phyloP scores from a whole-genome alignment of 2,888 invertebrate species.

The Drosophila diplacantha region DNA sequence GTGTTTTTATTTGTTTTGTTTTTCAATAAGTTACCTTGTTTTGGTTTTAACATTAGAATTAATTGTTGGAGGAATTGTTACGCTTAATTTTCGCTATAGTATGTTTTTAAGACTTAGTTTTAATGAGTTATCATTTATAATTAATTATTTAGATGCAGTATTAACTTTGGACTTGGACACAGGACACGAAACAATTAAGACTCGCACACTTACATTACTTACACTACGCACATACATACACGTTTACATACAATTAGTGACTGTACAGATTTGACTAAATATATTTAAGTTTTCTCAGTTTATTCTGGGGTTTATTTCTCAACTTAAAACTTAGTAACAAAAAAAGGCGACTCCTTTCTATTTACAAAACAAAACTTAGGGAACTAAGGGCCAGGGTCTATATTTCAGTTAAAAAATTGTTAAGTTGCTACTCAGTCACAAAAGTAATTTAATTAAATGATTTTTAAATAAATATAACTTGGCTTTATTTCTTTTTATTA shows the following conservation, averaged over 20 bases:
- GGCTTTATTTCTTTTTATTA: not conserved
- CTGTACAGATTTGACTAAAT: slow-evolving; percentile 54
- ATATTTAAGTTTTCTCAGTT: slow-evolving; percentile 35
- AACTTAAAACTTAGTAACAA: slow-evolving; percentile 42
- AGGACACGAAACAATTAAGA: slow-evolving; percentile 56
- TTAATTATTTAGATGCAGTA: slow-evolving; percentile 25
- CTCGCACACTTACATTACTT: slow-evolving; percentile 13
- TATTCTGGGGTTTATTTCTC: slow-evolving; percentile 5
- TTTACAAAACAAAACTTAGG: slow-evolving; percentile 60
- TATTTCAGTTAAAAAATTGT: not conserved
- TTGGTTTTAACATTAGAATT: slow-evolving; percentile 57
- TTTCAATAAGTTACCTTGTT: slow-evolving; percentile 56
- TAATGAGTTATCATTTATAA: slow-evolving; percentile 11
- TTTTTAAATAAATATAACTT: slow-evolving; percentile 1
- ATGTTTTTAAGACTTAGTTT: slow-evolving; percentile 16
- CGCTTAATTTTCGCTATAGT: slow-evolving; percentile 27
- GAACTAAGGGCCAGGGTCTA: slow-evolving; percentile 10
- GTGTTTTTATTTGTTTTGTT: slow-evolving; percentile 27
- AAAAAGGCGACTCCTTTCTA: slow-evolving; percentile 44
- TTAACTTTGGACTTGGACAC: slow-evolving; percentile 46
- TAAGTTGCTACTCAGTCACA: slow-evolving; percentile 10
- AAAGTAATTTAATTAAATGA: not conserved
- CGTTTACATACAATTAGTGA: slow-evolving; percentile 47
- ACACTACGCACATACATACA: slow-evolving; percentile 20
- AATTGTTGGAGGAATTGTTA: slow-evolving; percentile 42